Percentiles rank a stretch among this genome's conserved stretches.
phyloP scores from a whole-genome alignment of 2,888 invertebrate species.

The Dexiosoma caninum region DNA sequence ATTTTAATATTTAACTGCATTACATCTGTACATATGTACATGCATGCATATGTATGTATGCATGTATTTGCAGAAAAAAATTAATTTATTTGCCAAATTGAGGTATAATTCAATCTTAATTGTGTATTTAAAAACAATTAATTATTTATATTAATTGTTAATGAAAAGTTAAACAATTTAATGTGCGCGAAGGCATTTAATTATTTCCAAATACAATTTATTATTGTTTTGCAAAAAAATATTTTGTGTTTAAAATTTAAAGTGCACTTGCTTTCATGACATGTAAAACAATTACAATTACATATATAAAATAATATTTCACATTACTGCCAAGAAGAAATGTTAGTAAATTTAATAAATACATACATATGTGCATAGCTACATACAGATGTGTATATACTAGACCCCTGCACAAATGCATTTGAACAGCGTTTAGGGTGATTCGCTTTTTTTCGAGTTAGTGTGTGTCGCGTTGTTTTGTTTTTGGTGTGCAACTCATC shows the following conservation, averaged over 20 bases:
- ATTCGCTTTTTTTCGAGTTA: too few species aligned
- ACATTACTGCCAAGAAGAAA: too few species aligned
- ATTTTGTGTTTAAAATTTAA: background rate
- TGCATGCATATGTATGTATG: too few species aligned
- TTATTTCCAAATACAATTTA: conserved; percentile 21
- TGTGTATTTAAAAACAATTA: conserved; percentile 33
- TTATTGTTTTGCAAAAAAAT: background rate
- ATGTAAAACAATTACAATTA: background rate
- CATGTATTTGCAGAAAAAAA: conserved; percentile 16
- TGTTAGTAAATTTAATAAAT: too few species aligned
- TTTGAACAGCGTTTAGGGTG: too few species aligned
- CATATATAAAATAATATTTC: too few species aligned
- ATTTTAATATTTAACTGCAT: conserved; percentile 12
- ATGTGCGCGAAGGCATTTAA: background rate
- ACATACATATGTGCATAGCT: background rate
- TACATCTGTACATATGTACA: too few species aligned
- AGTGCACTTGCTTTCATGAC: background rate
- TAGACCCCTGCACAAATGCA: too few species aligned
- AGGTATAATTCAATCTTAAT: conserved; percentile 26
- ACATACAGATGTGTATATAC: background rate
- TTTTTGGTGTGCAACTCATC: too few species aligned
- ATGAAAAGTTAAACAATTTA: conserved; percentile 14
- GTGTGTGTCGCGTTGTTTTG: too few species aligned
- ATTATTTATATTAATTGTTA: conserved; percentile 35
- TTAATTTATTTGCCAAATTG: conserved; percentile 42